Evolutionary conservation across 2,113 vertebrate species (phyloP), one percentile per base, ranked within the genome.

Genomic region (Onychorhynchus coronatus): DNA sequence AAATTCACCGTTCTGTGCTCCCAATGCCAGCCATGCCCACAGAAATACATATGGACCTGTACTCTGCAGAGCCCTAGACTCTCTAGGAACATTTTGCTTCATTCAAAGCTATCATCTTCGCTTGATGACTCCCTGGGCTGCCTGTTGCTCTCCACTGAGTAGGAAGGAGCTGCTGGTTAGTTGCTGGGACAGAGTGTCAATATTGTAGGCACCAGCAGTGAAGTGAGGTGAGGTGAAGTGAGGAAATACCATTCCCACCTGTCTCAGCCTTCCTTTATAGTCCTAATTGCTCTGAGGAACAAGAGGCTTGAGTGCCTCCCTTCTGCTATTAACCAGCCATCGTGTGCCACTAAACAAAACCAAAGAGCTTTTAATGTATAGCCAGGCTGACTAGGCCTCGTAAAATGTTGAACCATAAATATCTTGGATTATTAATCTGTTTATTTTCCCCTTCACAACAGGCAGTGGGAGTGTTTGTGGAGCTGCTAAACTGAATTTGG

Each of bases 401-500:
- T 65, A 71, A 93, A 92, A 81, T 23, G 39, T 74, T 93, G 42
- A 42, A 23, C 47, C 67, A 80, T 89, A 95, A 95, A 93, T 88
- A 81, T 80, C 55, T 80, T 35, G 80, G 55, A 90, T 96, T 88
- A 96, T 89, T 94, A 94, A 94, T 88, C 79, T 87, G 39, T 87
- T 94, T 88, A 85, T 93, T 95, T 85, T 42, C 50, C 42, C 28
- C 55, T 83, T 76, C 37, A 17, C 59, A 85, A 62, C 35, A 91
- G 85, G 67, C 53, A 72, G 55, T 8, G 20, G 14, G 53, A 95
- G 42, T 0, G 0, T 82, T 85, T 0, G 4, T 49, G 63, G 75
- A 55, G 63, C 91, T 85, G 88, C 76, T 90, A 73, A 90, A 73
- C 93, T 91, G 93, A 85, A 91, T 87, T 82, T 93, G 93, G 49